Conservation (phyloP, 2,797 vertebrate species). For the Hephaestus fuliginosus region DNA sequence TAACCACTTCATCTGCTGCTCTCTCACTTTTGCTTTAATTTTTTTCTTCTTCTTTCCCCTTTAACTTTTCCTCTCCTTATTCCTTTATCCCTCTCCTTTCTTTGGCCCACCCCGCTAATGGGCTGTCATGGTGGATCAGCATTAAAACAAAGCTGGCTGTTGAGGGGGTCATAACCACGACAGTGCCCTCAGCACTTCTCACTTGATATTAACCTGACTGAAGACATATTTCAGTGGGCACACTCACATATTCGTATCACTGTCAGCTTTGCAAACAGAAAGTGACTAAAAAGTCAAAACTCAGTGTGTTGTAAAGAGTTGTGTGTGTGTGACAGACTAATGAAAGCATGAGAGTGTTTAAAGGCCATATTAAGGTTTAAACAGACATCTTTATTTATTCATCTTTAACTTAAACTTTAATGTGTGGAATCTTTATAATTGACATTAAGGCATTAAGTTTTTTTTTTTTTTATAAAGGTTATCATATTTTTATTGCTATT, state of each 20-base stretch:
- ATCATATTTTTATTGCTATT: background rate
- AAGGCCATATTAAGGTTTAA: background rate
- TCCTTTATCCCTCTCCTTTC: background rate
- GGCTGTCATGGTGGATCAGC: constrained; percentile 33
- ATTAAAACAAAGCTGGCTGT: constrained; percentile 27
- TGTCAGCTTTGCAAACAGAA: constrained; percentile 24
- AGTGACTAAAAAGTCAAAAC: constrained; percentile 17
- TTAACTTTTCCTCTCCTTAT: background rate
- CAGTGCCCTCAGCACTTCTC: constrained; percentile 32
- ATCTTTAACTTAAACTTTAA: background rate
- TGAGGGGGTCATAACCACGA: constrained; percentile 17
- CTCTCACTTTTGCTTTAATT: no score
- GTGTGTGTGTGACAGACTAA: background rate
- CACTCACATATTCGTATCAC: constrained; percentile 17
- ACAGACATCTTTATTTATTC: background rate
- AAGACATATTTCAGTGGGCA: constrained; percentile 41
- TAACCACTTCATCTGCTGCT: background rate
- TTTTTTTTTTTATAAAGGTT: background rate
- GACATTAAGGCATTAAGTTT: background rate
- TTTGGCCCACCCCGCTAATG: background rate
- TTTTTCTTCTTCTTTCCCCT: background rate
- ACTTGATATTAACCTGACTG: constrained; percentile 33
- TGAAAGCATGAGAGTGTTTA: background rate
- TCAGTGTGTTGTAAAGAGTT: background rate
- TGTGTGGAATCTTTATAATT: background rate